These are phyloP conservation scores for Ctenopoma kingsleyae DNA, from an alignment of 2,797 vertebrate genomes.

Conservation along the genomic window DNA sequence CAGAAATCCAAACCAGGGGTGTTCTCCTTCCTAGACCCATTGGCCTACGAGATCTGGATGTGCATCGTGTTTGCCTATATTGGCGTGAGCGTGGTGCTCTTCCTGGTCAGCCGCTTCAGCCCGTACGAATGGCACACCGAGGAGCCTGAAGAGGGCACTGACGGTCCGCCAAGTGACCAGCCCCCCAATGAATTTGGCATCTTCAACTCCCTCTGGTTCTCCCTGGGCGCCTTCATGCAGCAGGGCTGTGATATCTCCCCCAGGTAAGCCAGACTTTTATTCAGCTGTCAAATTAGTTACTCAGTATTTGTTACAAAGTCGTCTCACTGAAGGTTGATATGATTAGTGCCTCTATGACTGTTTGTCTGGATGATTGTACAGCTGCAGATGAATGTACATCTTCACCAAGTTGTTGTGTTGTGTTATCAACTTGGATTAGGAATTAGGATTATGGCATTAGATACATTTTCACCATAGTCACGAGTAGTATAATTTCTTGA, in stretches of 20 bases:
- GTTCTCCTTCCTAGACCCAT: slow-evolving; percentile 96
- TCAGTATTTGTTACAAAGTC: slow-evolving; percentile 1
- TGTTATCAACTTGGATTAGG: too few relatives aligned
- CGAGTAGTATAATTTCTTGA: too few relatives aligned
- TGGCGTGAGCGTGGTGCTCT: slow-evolving; percentile 97
- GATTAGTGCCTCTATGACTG: slow-evolving; percentile 28
- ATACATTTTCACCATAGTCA: too few relatives aligned
- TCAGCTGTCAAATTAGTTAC: neutral
- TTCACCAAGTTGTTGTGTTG: neutral
- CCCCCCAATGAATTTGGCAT: slow-evolving; percentile 98
- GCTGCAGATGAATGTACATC: neutral
- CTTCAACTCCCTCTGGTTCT: slow-evolving; percentile 98
- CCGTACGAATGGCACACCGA: slow-evolving; percentile 98
- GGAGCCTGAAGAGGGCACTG: slow-evolving; percentile 95
- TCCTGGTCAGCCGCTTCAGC: slow-evolving; percentile 98
- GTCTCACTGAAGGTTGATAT: neutral
- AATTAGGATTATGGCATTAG: too few relatives aligned
- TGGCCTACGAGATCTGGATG: slow-evolving; percentile 99
- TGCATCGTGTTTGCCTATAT: slow-evolving; percentile 99
- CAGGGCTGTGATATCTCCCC: slow-evolving; percentile 97
- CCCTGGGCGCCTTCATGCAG: slow-evolving; percentile 98
- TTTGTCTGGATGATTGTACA: slow-evolving; percentile 18
- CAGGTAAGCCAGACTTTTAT: slow-evolving; percentile 57
- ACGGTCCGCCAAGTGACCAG: slow-evolving; percentile 94
- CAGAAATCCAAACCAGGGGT: slow-evolving; percentile 97